phyloP scores from a whole-genome alignment of 2,797 vertebrate species.

The Acropternis orthonyx region DNA sequence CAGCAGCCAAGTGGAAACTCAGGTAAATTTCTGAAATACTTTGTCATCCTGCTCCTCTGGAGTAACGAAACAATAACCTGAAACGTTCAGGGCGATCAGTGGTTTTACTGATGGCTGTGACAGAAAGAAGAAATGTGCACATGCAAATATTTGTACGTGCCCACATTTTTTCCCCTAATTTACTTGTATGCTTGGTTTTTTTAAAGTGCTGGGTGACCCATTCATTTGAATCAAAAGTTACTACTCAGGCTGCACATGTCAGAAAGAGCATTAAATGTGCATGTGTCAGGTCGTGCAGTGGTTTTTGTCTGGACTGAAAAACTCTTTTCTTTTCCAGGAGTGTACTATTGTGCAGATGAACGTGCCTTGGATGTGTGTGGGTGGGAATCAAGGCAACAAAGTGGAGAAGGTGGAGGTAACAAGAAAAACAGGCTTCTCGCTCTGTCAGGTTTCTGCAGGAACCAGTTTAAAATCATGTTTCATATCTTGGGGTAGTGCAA shows the following conservation, averaged over 20 bases:
- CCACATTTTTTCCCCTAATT: neutral
- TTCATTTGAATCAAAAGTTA: neutral
- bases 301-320: neutral
- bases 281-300: neutral
- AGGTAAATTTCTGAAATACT: constrained; percentile 61
- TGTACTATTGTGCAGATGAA: neutral
- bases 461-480: neutral
- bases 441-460: neutral
- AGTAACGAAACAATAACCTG: neutral
- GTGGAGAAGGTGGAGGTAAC: neutral
- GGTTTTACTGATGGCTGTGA: neutral
- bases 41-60: neutral
- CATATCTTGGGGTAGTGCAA: neutral
- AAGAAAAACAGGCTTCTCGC: neutral
- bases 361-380: neutral
- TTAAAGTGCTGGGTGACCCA: neutral
- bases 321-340: neutral
- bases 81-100: neutral
- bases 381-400: neutral
- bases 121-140: neutral
- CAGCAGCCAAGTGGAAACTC: constrained; percentile 74
- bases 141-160: neutral
- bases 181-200: neutral
- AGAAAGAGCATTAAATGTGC: neutral
- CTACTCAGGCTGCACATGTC: neutral